Base-by-base conservation (phyloP, 2,797 vertebrate genomes). In the Pterois miles region DNA sequence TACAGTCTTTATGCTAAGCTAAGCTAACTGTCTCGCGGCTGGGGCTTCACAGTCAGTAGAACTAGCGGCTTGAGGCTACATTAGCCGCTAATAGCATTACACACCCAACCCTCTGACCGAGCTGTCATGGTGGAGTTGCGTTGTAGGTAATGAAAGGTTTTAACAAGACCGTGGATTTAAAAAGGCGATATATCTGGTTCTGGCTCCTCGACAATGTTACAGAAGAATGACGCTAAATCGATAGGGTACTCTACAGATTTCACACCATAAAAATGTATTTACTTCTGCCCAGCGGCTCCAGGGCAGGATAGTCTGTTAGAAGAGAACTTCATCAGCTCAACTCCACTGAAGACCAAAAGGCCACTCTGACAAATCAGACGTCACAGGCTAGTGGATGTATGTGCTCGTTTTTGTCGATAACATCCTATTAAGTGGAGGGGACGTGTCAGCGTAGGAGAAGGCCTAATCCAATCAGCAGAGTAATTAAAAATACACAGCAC, bases 401-500 rank as follows among this genome's bases (percentile, higher is more conserved):
- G 81, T 74, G 74, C 76, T 27, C 50, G 25, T 58, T 86, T 46
- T 63, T 84, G 89, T 92, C 88, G 52, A 93, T 93, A 89, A 80
- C 71, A 82, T 48, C 83, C 71, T 79, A 78, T 90, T 89, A 92
- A 54, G 88, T 25, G 75, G 76, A 81, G 85, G 88, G 43, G 78
- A 90, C 74, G 74, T 84, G 89, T 94, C 90, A 89, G 90, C 73
- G 80, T 60, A 52, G 74, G 66, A 63, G 74, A 76, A 56, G 36
- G 53, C 76, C 82, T 84, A 78, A 92, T 91, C 90, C 89, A 90
- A 91, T 92, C 87, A 88, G 86, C 48, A 14, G 85, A 87, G 89
- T 88, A 85, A 92, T 93, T 93, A 91, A 91, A 93, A 92, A 73
- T 72, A 77, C 85, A 82, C 84, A 92, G 89, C 84, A 16, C 90